phyloP scores from a whole-genome alignment of 2,888 invertebrate genomes.

The Calliopum simillimum region DNA sequence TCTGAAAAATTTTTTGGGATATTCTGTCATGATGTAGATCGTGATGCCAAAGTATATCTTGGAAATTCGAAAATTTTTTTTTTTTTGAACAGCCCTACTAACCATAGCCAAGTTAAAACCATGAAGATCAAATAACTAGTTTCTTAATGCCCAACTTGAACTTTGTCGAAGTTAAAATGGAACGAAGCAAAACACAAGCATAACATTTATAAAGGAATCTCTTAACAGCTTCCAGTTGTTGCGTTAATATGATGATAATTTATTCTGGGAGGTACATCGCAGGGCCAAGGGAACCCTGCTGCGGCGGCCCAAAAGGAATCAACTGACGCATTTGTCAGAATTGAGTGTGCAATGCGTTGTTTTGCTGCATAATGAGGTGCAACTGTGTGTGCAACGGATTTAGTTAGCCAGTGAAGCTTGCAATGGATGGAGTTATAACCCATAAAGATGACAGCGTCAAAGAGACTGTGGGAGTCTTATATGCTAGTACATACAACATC shows the following conservation, averaged over 20 bases:
- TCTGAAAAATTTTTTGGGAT: too few relatives aligned
- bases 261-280: conserved; percentile 28
- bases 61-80: too few relatives aligned
- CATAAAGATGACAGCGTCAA: conserved; percentile 7
- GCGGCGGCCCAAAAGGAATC: neutral
- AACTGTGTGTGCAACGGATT: neutral
- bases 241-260: conserved; percentile 18
- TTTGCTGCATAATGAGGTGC: neutral
- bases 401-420: neutral
- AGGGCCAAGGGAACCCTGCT: neutral
- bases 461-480: neutral
- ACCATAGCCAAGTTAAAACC: neutral
- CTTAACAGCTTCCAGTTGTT: conserved; percentile 26
- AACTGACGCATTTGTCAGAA: neutral
- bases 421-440: neutral
- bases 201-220: conserved; percentile 10
- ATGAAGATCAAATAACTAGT: conserved; percentile 14
- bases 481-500: too few relatives aligned
- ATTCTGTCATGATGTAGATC: too few relatives aligned
- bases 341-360: neutral
- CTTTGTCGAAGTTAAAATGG: neutral
- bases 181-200: neutral
- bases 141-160: conserved; percentile 8
- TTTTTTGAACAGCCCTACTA: too few relatives aligned
- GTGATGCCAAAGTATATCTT: too few relatives aligned